Evolutionary conservation across 2,113 vertebrate species (phyloP).

Genomic region (Peromyscus polionotus): DNA sequence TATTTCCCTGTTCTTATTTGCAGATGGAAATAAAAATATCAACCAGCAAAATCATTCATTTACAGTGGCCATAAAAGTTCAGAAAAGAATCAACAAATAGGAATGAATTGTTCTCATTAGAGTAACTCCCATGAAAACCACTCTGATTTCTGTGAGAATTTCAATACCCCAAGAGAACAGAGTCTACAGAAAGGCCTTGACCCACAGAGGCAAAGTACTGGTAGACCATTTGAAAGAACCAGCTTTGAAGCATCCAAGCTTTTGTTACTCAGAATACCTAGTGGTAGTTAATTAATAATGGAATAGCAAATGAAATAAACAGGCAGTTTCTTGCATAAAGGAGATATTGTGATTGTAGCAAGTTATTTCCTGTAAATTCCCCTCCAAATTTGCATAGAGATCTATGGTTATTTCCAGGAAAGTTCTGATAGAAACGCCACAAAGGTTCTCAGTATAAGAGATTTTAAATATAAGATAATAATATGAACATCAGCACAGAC

Average conservation of each 20-base stretch:
- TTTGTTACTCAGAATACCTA: neutral
- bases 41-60: neutral
- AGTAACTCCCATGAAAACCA: neutral
- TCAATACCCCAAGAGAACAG: neutral
- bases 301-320: neutral
- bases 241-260: neutral
- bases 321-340: neutral
- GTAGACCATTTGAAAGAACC: neutral
- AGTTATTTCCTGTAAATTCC: neutral
- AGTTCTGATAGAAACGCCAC: neutral
- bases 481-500: neutral
- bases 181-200: neutral
- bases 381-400: neutral
- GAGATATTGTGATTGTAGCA: neutral
- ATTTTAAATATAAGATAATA: neutral
- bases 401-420: neutral
- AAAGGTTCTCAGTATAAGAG: neutral
- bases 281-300: neutral
- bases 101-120: neutral
- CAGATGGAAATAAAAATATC: constrained; percentile 7
- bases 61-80: neutral
- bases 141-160: neutral
- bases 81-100: neutral
- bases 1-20: neutral
- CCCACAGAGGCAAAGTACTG: neutral